A percentile compares a stretch with the other conserved stretches of the same genome.
phyloP scores from a whole-genome alignment of 2,797 vertebrate genomes.

The Syndactyla subalaris region DNA sequence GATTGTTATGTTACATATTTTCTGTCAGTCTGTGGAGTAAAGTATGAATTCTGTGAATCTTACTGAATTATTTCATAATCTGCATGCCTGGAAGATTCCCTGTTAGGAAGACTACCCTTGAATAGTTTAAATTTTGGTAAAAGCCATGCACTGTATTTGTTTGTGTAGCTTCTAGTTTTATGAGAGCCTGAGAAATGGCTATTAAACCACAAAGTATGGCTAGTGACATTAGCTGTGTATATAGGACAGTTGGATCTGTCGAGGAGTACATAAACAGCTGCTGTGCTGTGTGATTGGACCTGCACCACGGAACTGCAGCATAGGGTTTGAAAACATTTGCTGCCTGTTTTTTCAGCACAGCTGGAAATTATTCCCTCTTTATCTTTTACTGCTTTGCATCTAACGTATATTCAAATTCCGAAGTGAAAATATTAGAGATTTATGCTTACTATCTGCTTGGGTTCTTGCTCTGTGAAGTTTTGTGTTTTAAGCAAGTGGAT shows the following conservation, averaged over 20 bases:
- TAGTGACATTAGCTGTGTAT: neutral
- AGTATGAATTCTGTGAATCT: neutral
- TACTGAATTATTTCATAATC: neutral
- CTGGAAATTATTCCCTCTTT: neutral
- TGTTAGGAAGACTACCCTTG: neutral
- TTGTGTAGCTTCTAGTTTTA: neutral
- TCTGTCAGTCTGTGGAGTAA: neutral
- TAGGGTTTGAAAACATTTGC: neutral
- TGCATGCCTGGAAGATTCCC: neutral
- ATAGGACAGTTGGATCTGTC: neutral
- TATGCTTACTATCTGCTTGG: neutral
- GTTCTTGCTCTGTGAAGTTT: neutral
- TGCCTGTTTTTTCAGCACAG: neutral
- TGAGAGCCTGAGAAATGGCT: neutral
- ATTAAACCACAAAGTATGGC: neutral
- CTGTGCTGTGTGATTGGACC: fast-evolving
- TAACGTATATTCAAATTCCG: neutral
- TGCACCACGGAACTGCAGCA: neutral
- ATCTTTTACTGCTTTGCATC: neutral
- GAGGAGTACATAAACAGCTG: neutral
- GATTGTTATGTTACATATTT: neutral
- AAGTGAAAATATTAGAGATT: neutral
- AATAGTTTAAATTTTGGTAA: neutral
- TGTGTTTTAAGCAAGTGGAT: neutral
- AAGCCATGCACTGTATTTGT: neutral